phyloP scores from a whole-genome alignment of 2,888 invertebrate genomes.

The Ecliptopera silaceata region DNA sequence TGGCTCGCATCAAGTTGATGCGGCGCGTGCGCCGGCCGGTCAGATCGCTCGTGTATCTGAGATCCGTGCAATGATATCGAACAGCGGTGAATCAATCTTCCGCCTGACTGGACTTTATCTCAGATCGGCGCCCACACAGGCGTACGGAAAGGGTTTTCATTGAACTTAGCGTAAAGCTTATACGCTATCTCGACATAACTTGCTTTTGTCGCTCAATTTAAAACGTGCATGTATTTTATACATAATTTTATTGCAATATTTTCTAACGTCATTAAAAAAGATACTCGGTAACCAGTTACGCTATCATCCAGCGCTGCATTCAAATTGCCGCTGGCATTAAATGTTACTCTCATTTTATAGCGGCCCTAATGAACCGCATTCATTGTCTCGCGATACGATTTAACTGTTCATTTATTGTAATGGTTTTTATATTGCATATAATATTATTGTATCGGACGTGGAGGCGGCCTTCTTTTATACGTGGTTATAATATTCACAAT shows the following conservation, averaged over 20 bases:
- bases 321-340: conserved; percentile 55
- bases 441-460: conserved; percentile 49
- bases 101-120: conserved; percentile 64
- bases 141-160: conserved; percentile 54
- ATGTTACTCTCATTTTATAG: conserved; percentile 60
- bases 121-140: conserved; percentile 62
- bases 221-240: conserved; percentile 27
- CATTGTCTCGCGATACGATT: conserved; percentile 62
- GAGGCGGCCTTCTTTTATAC: conserved; percentile 51
- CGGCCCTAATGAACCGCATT: conserved; percentile 66
- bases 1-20: conserved; percentile 42
- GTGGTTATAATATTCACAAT: conserved; percentile 71
- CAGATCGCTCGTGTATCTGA: conserved; percentile 63
- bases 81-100: conserved; percentile 77
- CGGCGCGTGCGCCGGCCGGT: conserved; percentile 61
- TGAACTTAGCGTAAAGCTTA: conserved; percentile 49
- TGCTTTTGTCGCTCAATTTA: conserved; percentile 37
- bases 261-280: conserved; percentile 63
- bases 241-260: conserved; percentile 50
- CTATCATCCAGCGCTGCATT: conserved; percentile 57
- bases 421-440: conserved; percentile 55
- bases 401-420: conserved; percentile 68
- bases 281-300: conserved; percentile 53
- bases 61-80: conserved; percentile 67
- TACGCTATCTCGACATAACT: conserved; percentile 13